Conservation (phyloP, 2,113 vertebrate genomes). For the Indicator maculatus region DNA sequence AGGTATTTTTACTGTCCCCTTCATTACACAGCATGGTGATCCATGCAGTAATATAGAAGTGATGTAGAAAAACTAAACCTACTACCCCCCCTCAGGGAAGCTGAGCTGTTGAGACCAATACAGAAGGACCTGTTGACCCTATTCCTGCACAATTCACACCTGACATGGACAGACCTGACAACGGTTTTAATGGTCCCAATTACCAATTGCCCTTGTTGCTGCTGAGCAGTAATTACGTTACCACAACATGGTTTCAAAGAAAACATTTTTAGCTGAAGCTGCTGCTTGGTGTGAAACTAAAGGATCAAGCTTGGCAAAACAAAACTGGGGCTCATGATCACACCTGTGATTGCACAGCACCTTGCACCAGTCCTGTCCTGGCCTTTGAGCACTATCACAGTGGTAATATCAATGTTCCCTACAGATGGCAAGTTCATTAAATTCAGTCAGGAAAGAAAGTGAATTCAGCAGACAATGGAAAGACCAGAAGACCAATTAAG, state of each 20-base stretch:
- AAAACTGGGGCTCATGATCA: not conserved
- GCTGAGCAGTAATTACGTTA: not conserved
- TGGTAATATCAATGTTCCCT: not conserved
- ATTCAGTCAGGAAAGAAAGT: not conserved
- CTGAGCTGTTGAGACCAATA: not conserved
- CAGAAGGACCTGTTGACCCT: not conserved
- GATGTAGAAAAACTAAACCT: not conserved
- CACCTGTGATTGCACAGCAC: not conserved
- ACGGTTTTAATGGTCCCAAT: not conserved
- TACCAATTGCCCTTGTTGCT: not conserved
- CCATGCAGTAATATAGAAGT: not conserved
- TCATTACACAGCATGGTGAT: not conserved
- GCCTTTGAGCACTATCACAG: not conserved
- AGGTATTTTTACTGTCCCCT: not conserved
- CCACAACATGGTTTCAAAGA: not conserved
- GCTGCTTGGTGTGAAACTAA: not conserved
- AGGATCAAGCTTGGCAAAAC: not conserved
- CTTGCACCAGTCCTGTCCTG: not conserved
- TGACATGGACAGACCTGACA: not conserved
- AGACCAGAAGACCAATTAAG: conserved; percentile 22
- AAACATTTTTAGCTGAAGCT: not conserved
- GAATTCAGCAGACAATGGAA: conserved; percentile 7
- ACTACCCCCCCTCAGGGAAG: not conserved
- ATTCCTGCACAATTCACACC: not conserved
- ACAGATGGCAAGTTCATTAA: conserved; percentile 24